Evolutionary conservation across 2,113 vertebrate species (phyloP).

Genomic region (Leptobrachium leishanense): DNA sequence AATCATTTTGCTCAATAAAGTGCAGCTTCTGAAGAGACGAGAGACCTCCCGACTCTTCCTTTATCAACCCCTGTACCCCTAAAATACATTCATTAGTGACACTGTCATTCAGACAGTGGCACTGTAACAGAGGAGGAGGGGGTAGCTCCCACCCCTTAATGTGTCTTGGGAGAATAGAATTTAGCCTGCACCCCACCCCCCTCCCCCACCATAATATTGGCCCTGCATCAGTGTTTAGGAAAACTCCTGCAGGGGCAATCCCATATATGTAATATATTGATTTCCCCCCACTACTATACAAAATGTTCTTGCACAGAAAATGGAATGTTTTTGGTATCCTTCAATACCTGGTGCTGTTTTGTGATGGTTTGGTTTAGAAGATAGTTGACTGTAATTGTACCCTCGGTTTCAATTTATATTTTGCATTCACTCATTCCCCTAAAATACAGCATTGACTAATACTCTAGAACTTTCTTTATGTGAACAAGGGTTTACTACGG

Average conservation of each 20-base stretch:
- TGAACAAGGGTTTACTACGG: too few species aligned
- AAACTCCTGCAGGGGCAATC: constrained; percentile 21
- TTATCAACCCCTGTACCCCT: constrained; percentile 3
- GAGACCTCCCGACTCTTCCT: constrained; percentile 13
- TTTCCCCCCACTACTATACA: not conserved
- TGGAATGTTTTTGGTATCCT: not conserved
- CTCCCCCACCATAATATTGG: not conserved
- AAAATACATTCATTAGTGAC: constrained; percentile 47
- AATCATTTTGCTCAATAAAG: constrained; percentile 45
- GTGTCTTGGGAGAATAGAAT: constrained; percentile 31
- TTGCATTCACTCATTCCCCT: not conserved
- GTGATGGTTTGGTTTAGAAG: too few species aligned
- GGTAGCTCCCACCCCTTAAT: not conserved
- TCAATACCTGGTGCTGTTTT: not conserved
- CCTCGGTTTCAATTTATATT: not conserved
- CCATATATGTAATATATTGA: constrained; percentile 4
- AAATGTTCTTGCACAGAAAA: not conserved
- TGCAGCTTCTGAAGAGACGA: constrained; percentile 40
- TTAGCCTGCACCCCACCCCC: not conserved
- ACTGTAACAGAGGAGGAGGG: constrained; percentile 48
- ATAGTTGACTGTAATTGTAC: too few species aligned
- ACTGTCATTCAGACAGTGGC: constrained; percentile 36
- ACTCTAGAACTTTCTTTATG: too few species aligned
- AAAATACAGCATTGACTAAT: constrained; percentile 4
- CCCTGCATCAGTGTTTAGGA: constrained; percentile 9